Evolutionary conservation across 1,140 invertebrate species (phyloP).

Genomic region (Apis dorsata): DNA sequence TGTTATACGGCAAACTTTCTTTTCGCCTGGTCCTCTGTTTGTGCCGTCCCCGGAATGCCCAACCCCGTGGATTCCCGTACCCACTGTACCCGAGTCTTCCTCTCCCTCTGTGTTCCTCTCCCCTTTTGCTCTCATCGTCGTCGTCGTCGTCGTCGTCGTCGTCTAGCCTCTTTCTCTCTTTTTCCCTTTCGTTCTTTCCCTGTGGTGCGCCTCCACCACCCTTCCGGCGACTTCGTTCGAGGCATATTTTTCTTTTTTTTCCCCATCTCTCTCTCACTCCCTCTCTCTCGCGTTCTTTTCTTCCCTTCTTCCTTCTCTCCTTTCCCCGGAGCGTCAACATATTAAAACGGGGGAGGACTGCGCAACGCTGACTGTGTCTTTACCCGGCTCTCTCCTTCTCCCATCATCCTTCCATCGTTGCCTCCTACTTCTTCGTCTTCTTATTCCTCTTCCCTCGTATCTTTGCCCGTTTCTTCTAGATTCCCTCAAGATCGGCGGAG

Average conservation of each 20-base stretch:
- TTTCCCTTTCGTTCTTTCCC: constrained; percentile 36
- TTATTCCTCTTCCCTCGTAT: constrained; percentile 15
- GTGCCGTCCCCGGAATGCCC: constrained; percentile 65
- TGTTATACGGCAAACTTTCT: constrained; percentile 79
- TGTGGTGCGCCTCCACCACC: constrained; percentile 39
- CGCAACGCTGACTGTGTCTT: constrained; percentile 74
- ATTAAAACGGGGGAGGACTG: constrained; percentile 73
- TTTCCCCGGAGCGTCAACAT: constrained; percentile 74
- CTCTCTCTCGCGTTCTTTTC: constrained; percentile 73
- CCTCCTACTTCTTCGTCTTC: constrained; percentile 11
- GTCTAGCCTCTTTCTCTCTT: constrained; percentile 27
- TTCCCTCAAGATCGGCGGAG: not conserved
- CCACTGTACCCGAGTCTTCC: constrained; percentile 13
- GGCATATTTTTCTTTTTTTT: constrained; percentile 77
- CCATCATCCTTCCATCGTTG: not conserved
- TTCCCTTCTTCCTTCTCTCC: constrained; percentile 61
- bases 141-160: not conserved
- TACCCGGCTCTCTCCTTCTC: constrained; percentile 38
- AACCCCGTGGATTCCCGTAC: constrained; percentile 49
- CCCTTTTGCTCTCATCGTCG: constrained; percentile 17
- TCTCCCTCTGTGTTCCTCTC: constrained; percentile 31
- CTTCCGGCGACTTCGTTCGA: constrained; percentile 77
- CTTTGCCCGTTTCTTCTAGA: constrained; percentile 37
- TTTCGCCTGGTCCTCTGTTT: constrained; percentile 72
- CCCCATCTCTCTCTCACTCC: constrained; percentile 52